These are phyloP conservation scores for Ophioninae sp. DNA, from an alignment of 2,888 invertebrate genomes.

Conservation along the genomic window DNA sequence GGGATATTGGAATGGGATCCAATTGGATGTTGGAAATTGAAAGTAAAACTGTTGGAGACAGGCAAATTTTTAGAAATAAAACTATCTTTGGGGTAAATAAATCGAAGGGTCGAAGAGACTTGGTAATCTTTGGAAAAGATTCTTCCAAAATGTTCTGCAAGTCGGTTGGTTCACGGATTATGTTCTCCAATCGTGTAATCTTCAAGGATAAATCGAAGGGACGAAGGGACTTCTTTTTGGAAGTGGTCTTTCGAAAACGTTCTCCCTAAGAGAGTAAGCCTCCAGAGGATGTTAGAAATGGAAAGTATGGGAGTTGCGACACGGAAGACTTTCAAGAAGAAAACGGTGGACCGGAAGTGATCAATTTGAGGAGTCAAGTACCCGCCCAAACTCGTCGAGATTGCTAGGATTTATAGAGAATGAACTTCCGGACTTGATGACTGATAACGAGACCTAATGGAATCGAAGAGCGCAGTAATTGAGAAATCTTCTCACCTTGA, in stretches of 20 bases:
- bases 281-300: not conserved
- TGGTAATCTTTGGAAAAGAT: no score
- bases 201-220: no score
- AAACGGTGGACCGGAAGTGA: not conserved
- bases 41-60: no score
- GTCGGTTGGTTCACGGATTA: not conserved
- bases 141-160: no score
- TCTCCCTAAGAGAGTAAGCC: not conserved
- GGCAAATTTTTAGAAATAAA: no score
- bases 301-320: not conserved
- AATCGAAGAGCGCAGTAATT: not conserved
- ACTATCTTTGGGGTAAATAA: no score
- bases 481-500: constrained; percentile 64
- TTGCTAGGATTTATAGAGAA: not conserved
- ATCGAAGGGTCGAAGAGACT: no score
- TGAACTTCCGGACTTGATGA: not conserved
- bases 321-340: not conserved
- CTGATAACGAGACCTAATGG: not conserved
- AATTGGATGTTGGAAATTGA: no score
- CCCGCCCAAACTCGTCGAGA: not conserved
- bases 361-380: not conserved
- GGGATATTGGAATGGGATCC: no score
- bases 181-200: no score
- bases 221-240: no score
- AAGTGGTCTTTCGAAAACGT: not conserved